Evolutionary conservation across 2,888 invertebrate genomes (phyloP).

Genomic region (Dynastes grantii): DNA sequence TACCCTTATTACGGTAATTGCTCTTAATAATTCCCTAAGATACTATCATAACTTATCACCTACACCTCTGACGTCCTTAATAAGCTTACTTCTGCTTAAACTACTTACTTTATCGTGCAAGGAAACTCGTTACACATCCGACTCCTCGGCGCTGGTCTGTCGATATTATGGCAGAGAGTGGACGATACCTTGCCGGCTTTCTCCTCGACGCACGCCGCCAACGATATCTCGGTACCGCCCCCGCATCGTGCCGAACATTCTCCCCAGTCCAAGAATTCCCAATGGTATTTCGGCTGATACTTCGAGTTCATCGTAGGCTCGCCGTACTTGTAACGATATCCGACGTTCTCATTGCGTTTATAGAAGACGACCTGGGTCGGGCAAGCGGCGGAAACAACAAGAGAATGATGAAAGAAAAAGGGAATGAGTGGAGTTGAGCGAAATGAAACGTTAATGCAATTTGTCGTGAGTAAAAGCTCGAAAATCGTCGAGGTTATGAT

Average conservation of each 20-base stretch:
- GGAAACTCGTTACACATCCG: slow-evolving; percentile 71
- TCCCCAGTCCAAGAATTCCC: slow-evolving; percentile 77
- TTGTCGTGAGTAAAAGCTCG: slow-evolving; percentile 39
- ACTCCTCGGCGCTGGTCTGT: slow-evolving; percentile 68
- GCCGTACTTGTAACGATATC: slow-evolving; percentile 76
- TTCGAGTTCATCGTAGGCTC: slow-evolving; percentile 73
- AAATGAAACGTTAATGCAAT: slow-evolving; percentile 39
- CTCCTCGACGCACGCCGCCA: slow-evolving; percentile 75
- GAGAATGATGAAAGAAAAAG: background rate
- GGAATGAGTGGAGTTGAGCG: background rate
- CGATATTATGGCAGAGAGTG: slow-evolving; percentile 70
- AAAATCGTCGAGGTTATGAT: slow-evolving; percentile 16
- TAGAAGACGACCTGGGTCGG: slow-evolving; percentile 66
- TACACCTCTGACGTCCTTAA: background rate
- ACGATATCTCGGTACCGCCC: slow-evolving; percentile 73
- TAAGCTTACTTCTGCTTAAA: background rate
- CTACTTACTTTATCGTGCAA: slow-evolving; percentile 71
- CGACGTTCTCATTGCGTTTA: slow-evolving; percentile 72
- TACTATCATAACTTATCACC: background rate
- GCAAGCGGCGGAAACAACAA: background rate
- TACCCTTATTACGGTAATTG: too few species aligned
- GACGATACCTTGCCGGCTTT: slow-evolving; percentile 77
- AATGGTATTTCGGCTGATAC: slow-evolving; percentile 75
- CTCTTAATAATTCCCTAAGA: too few species aligned
- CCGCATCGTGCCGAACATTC: slow-evolving; percentile 78